Base-by-base conservation (phyloP, 2,888 invertebrate genomes). In the Harpalus rufipes region DNA sequence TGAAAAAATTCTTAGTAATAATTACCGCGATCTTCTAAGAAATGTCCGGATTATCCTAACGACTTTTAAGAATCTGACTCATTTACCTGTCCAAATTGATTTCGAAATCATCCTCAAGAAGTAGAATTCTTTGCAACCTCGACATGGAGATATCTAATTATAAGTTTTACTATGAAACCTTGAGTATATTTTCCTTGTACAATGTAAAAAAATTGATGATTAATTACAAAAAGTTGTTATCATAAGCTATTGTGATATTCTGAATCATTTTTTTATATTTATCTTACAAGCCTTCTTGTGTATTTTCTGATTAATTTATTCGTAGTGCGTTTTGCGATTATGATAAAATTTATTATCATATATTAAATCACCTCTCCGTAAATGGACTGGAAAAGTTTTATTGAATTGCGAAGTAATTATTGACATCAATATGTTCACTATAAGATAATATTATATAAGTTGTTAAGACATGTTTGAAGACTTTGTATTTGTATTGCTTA, bases 141-240 rank as follows among this genome's bases (percentile, higher is more conserved):
- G 78, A 78, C 21, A 78, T 59, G 78, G 25, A 78, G 56, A 21
- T 21, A 32, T 76, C 21, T 21, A 58, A 78, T 78, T 78, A 58
- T 56, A 78, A 51, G 44, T 72, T 44, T 58, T 8, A 51, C 44
- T 12, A 39, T 14, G 21, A 58, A 78, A 44, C 72, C 72, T 74
- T 74, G 72, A 44, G 14, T 41, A 44, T 16, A 44, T 41, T 74
- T 74, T 74, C 68, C 72, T 74, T 74, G 72, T 74, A 68, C n/a
- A 68, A 68, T 7, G n/a, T 68, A 32, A 68, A 68, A 32, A 32
- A 68, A 7, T 18, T 51, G 56, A 56, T 76, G 56, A 76, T 76
- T 76, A 76, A 56, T 76, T 25, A 51, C 56, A 18, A 12, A 76
- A 51, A 39, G 8, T 7, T 39, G 21, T 72, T 76, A 76, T 44